Evolutionary conservation across 2,113 vertebrate species (phyloP).

Genomic region (Clarias gariepinus): DNA sequence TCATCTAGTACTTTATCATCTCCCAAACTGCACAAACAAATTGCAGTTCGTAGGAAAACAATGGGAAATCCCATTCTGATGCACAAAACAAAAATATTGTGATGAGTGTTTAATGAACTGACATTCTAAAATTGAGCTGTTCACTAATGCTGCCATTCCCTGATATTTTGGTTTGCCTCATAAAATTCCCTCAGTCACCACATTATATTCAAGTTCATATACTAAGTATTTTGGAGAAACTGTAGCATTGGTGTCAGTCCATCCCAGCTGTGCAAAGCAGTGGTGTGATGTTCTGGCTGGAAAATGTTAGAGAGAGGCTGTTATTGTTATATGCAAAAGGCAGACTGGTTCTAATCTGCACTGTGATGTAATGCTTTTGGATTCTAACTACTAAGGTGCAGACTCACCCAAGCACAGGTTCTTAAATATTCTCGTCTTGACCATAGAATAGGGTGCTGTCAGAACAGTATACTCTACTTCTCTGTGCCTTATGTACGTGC

Average conservation of each 20-base stretch:
- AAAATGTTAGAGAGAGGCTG: conserved; percentile 51
- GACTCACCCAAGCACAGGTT: not conserved
- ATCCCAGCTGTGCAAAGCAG: conserved; percentile 7
- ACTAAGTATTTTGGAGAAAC: not conserved
- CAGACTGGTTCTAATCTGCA: conserved; percentile 51
- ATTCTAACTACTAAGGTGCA: conserved; percentile 60
- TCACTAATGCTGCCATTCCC: not conserved
- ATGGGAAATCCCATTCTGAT: too few species aligned
- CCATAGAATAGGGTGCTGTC: conserved; percentile 3
- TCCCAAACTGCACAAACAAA: too few species aligned
- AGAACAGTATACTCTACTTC: not conserved
- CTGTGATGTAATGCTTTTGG: conserved; percentile 59
- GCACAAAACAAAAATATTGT: too few species aligned
- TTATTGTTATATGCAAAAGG: conserved; percentile 62
- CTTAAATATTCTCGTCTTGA: not conserved
- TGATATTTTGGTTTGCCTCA: not conserved
- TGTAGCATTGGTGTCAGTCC: not conserved
- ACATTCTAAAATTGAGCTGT: not conserved
- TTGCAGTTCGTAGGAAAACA: too few species aligned
- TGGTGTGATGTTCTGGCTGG: conserved; percentile 51
- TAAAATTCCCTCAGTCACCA: not conserved
- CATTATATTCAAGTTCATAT: not conserved
- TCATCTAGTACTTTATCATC: too few species aligned
- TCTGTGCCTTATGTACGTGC: not conserved
- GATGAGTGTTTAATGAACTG: too few species aligned